A percentile compares a stretch with the other conserved stretches of the same genome.
Evolutionary conservation across 2,888 invertebrate species (phyloP).

Genomic region (Crepidodera aurea): DNA sequence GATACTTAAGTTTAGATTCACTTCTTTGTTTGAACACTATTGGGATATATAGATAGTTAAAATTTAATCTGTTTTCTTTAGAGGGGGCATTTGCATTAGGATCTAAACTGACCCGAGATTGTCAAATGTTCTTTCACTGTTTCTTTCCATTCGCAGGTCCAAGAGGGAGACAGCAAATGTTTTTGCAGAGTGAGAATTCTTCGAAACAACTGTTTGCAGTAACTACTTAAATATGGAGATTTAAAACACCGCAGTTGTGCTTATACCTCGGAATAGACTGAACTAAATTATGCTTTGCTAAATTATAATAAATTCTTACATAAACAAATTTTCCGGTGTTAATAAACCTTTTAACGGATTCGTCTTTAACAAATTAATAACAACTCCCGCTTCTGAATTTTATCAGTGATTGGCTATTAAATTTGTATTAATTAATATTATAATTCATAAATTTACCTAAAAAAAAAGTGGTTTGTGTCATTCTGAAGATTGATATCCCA

Average conservation of each 20-base stretch:
- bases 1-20: no score
- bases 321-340: neutral
- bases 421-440: no score
- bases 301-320: neutral
- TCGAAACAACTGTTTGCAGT: neutral
- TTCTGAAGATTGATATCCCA: no score
- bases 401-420: no score
- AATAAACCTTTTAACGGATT: no score
- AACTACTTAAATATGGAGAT: neutral
- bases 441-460: no score
- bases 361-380: no score
- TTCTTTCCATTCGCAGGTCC: constrained; percentile 14
- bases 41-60: neutral
- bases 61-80: no score
- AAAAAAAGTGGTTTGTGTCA: no score
- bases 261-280: neutral
- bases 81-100: neutral
- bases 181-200: neutral
- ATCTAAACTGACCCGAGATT: neutral
- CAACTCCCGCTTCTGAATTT: no score
- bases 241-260: neutral
- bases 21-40: neutral
- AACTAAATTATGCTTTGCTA: constrained; percentile 4
- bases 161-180: constrained; percentile 1
- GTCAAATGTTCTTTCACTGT: neutral